These are phyloP conservation scores for Cryptus viduatorius DNA, from an alignment of 2,888 invertebrate genomes.

Conservation along the genomic window DNA sequence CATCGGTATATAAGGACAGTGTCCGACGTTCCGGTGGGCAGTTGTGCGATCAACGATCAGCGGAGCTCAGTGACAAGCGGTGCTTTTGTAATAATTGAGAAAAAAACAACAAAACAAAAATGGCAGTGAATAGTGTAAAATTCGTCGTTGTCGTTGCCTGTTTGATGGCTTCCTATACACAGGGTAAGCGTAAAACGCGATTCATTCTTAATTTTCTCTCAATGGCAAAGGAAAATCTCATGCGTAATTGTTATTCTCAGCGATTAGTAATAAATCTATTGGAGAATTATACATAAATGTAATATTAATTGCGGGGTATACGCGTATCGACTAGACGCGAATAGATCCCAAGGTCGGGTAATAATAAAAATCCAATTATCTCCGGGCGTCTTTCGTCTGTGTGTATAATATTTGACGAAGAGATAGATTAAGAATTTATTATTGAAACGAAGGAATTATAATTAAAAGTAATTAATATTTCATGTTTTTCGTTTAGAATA, in stretches of 20 bases:
- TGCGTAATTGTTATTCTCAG: slow-evolving; percentile 22
- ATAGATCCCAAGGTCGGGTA: slow-evolving; percentile 33
- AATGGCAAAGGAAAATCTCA: slow-evolving; percentile 8
- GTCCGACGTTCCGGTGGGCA: slow-evolving; percentile 63
- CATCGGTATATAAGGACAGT: slow-evolving; percentile 72
- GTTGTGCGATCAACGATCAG: slow-evolving; percentile 41
- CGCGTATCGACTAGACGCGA: neutral
- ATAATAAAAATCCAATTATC: slow-evolving; percentile 25
- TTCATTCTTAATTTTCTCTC: neutral
- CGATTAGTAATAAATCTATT: neutral
- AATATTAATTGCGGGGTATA: slow-evolving; percentile 16
- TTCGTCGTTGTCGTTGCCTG: slow-evolving; percentile 59
- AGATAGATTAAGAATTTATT: neutral
- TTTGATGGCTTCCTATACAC: slow-evolving; percentile 57
- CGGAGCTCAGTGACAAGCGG: slow-evolving; percentile 38
- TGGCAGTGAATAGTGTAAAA: slow-evolving; percentile 67
- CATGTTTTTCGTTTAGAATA: neutral
- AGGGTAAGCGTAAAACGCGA: slow-evolving; percentile 64
- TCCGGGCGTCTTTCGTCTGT: neutral
- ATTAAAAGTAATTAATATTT: neutral
- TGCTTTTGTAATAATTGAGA: slow-evolving; percentile 22
- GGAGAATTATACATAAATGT: slow-evolving; percentile 28
- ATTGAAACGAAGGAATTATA: neutral
- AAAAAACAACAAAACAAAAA: slow-evolving; percentile 37
- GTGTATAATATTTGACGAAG: neutral